Evolutionary conservation across 35 echinoderm and acorn worm genomes (phyloP), one percentile per base, ranked within the genome.

Genomic region (Hemicentrotus pulcherrimus): DNA sequence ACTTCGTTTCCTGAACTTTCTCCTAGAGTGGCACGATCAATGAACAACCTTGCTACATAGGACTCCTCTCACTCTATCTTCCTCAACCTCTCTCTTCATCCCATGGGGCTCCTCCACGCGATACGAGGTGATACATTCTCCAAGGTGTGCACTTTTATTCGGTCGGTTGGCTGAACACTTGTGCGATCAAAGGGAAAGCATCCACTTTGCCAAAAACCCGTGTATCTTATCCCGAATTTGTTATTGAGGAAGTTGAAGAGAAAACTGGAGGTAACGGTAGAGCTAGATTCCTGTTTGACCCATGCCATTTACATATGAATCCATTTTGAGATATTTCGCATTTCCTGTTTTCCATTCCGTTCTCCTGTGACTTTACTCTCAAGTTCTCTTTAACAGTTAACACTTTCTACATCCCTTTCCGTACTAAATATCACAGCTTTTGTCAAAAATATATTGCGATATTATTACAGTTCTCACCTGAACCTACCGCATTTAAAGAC

Each of bases 1-100:
- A 78, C 65, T 78, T 78, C 65, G 28, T n/a, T 78, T 78, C 65
- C 65, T 78, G 65, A 78, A 78, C 65, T 78, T 78, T 78, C 65
- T 78, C 19, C 65, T 78, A 22, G 19, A 78, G 65, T 78, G 65
- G 65, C 65, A 78, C 65, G 65, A 78, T 78, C 65, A 78, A 78
- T 78, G 65, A 78, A 8, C 19, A 78, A n/a, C 19, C 28, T 78
- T 78, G 65, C 65, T 78, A 78, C 65, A 78, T 22, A 7, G 65
- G 19, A 78, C 65, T 22, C 19, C 22, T 78, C 65, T 78, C 19
- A 4, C 22, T 78, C 65, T 78, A 22, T 28, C 65, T 28, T 22
- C 24, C 19, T n/a, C 28, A 2, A 78, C n/a, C 65, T 28, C 4
- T 59, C 65, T 18, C 19, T 28, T 28, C 4, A 78, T 78, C 65